Conservation (phyloP, 2,113 vertebrate species). For the Redunca redunca region DNA sequence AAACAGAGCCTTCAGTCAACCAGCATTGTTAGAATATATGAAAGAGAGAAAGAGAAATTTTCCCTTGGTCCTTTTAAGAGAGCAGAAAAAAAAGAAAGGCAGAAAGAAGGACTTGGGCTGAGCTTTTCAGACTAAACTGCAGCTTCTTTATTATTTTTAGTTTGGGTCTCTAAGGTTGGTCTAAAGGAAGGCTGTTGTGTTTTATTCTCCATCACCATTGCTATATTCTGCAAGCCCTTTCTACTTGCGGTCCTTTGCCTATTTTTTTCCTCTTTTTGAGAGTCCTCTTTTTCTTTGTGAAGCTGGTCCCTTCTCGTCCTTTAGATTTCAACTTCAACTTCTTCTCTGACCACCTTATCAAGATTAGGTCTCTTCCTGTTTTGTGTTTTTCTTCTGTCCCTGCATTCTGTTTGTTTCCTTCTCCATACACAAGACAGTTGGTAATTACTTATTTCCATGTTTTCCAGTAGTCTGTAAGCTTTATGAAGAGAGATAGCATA, state of each 20-base stretch:
- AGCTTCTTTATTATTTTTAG: not conserved
- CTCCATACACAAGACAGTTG: not conserved
- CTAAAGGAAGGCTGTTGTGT: not conserved
- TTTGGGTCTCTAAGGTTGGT: not conserved
- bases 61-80: not conserved
- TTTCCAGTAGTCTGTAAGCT: not conserved
- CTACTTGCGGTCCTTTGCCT: not conserved
- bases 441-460: not conserved
- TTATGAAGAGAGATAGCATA: not conserved
- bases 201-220: not conserved
- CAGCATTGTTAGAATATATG: not conserved
- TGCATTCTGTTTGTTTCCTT: slow-evolving; percentile 1
- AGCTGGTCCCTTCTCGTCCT: not conserved
- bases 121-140: not conserved
- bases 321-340: not conserved
- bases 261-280: not conserved
- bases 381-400: not conserved
- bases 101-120: not conserved
- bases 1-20: not conserved
- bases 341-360: not conserved
- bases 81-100: not conserved
- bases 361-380: not conserved
- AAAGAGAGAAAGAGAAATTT: slow-evolving; percentile 16
- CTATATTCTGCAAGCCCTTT: not conserved
- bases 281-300: not conserved